Evolutionary conservation across 2,113 vertebrate species (phyloP).

Genomic region (Nyctereutes procyonoides): DNA sequence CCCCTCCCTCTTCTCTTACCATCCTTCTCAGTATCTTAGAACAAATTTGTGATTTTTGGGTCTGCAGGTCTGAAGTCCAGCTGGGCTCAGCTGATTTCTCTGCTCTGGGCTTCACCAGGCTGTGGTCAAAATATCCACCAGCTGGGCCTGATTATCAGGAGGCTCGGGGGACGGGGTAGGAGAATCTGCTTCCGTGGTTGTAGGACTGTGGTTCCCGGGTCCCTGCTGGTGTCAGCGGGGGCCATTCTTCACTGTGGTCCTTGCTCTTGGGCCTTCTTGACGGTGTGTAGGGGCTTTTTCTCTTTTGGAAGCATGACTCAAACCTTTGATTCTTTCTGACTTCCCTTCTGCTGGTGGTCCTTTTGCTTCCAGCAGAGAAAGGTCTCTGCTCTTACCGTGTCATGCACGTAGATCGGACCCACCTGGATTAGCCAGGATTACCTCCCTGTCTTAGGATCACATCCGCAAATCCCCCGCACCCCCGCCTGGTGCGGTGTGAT

Average conservation of each 20-base stretch:
- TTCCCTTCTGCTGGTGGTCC: neutral
- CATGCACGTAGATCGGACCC: neutral
- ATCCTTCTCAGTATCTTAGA: too few species aligned
- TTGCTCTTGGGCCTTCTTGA: accelerated
- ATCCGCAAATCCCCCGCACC: too few species aligned
- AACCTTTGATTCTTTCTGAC: neutral
- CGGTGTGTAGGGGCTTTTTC: accelerated
- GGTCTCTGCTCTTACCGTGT: accelerated
- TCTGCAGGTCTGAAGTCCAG: neutral
- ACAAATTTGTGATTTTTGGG: neutral
- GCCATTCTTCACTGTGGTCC: too few species aligned
- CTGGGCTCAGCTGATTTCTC: neutral
- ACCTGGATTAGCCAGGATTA: neutral
- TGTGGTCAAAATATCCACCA: accelerated
- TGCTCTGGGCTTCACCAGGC: neutral
- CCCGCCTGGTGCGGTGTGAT: too few species aligned
- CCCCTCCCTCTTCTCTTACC: too few species aligned
- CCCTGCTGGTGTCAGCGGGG: neutral
- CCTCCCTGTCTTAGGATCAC: neutral
- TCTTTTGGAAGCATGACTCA: neutral
- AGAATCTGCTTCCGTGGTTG: neutral
- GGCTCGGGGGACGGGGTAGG: neutral
- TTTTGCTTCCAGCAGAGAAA: neutral
- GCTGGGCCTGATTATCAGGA: too few species aligned
- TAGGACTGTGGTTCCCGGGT: neutral